A percentile compares a stretch with the other conserved stretches of the same genome.
Evolutionary conservation across 2,797 vertebrate genomes (phyloP).

Genomic region (Masticophis lateralis): DNA sequence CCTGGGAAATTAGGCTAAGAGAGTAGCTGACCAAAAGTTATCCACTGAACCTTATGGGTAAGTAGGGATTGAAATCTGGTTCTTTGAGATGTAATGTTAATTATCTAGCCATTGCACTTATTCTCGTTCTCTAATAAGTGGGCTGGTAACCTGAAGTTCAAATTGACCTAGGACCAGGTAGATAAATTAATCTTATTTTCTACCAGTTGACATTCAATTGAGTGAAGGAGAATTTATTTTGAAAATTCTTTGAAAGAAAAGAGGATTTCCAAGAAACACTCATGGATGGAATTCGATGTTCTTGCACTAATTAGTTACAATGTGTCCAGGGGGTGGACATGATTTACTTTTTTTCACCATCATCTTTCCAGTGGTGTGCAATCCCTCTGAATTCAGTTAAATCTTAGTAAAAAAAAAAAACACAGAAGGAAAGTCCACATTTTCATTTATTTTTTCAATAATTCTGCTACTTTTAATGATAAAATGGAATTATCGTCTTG

Average conservation of each 20-base stretch:
- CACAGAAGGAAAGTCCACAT: background rate
- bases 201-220: background rate
- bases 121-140: background rate
- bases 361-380: background rate
- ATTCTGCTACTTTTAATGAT: background rate
- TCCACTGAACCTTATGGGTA: background rate
- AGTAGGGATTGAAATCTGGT: background rate
- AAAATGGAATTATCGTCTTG: background rate
- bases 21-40: background rate
- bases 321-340: background rate
- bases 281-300: background rate
- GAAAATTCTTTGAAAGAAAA: background rate
- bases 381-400: background rate
- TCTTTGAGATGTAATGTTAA: background rate
- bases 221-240: background rate
- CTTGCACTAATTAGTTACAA: background rate
- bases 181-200: background rate
- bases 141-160: background rate
- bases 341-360: background rate
- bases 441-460: background rate
- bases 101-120: background rate
- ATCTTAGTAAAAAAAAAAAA: background rate
- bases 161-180: background rate
- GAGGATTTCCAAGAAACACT: background rate
- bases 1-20: background rate